A percentile compares a stretch with the other conserved stretches of the same genome.
Conservation (phyloP, 2,888 invertebrate species). For the Drosophila neonasuta region DNA sequence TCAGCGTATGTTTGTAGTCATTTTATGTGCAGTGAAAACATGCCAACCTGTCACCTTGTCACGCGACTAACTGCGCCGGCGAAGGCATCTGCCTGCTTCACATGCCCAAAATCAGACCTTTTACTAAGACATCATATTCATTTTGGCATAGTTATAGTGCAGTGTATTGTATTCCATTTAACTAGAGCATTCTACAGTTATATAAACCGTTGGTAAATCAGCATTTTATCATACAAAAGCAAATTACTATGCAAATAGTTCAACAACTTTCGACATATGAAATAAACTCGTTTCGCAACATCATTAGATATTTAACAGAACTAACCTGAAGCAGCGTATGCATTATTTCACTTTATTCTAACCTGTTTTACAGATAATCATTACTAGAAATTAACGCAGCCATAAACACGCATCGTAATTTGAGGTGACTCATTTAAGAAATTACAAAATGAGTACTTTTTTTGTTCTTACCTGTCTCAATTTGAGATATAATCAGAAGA, state of each 20-base stretch:
- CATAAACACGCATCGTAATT: neutral
- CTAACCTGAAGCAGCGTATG: neutral
- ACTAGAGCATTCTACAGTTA: neutral
- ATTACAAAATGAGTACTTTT: neutral
- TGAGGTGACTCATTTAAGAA: neutral
- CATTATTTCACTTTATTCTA: neutral
- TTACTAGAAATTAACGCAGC: neutral
- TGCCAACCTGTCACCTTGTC: conserved; percentile 15
- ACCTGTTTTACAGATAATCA: neutral
- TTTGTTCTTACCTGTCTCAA: neutral
- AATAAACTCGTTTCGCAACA: conserved; percentile 5
- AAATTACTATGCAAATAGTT: conserved; percentile 5
- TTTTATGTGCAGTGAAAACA: conserved; percentile 38
- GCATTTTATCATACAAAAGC: neutral
- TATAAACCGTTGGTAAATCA: neutral
- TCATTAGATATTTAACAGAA: neutral
- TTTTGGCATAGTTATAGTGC: conserved; percentile 1
- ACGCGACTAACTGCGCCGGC: conserved; percentile 74
- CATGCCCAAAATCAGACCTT: conserved; percentile 73
- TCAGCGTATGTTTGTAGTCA: conserved; percentile 70
- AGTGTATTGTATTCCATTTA: neutral
- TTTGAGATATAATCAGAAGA: neutral
- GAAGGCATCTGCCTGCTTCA: conserved; percentile 16
- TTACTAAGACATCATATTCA: conserved; percentile 73
- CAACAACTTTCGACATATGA: neutral